Conservation (phyloP, 2,113 vertebrate genomes). For the Propithecus coquereli region DNA sequence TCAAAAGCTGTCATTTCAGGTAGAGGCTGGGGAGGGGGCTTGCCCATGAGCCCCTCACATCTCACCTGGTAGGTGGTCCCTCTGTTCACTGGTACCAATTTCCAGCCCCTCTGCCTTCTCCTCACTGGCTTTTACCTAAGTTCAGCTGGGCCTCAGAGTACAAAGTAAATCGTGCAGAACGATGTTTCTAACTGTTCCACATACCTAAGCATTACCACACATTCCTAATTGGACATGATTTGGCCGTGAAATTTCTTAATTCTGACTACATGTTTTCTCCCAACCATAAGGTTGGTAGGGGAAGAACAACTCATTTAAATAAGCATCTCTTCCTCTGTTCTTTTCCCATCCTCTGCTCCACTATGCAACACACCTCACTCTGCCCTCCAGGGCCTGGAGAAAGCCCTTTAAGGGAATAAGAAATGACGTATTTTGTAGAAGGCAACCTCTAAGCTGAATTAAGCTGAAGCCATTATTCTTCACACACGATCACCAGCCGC, state of each 20-base stretch:
- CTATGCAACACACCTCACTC: neutral
- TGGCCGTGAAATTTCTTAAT: slow-evolving; percentile 55
- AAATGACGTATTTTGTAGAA: neutral
- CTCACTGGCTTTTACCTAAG: neutral
- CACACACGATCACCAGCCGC: neutral
- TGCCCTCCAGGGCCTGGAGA: neutral
- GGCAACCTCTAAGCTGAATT: neutral
- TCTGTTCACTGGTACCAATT: neutral
- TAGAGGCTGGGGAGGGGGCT: neutral
- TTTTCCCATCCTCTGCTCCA: neutral
- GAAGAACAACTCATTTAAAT: neutral
- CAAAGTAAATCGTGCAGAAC: neutral
- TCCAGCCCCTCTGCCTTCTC: neutral
- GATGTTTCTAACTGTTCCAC: slow-evolving; percentile 10
- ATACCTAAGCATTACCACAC: slow-evolving; percentile 17
- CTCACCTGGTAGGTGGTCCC: neutral
- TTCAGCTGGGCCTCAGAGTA: slow-evolving; percentile 26
- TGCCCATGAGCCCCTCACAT: neutral
- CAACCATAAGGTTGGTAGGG: neutral
- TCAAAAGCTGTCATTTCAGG: neutral
- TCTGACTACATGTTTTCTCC: slow-evolving; percentile 35
- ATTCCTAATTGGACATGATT: slow-evolving; percentile 59
- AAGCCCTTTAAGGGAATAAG: neutral
- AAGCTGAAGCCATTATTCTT: neutral
- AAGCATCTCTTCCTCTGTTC: slow-evolving; percentile 22